These are phyloP conservation scores for Brachypodius melanocephalos DNA, from an alignment of 2,113 vertebrate species.

Conservation along the genomic window DNA sequence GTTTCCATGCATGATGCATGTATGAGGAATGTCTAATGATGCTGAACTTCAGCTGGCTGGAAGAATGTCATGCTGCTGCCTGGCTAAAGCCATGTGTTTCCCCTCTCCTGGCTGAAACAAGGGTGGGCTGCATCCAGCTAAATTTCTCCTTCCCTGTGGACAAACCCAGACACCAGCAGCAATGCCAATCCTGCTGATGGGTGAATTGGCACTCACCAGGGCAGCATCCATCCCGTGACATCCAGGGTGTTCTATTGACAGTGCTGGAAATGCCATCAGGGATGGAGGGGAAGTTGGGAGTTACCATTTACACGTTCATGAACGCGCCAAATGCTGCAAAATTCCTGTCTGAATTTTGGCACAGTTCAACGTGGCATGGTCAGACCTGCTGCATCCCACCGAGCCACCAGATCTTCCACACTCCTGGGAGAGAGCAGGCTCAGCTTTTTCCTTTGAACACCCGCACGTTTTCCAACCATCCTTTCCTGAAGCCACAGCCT, in stretches of 20 bases:
- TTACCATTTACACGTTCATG: fast-evolving
- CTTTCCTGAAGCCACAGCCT: neutral
- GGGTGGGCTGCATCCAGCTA: too few relatives aligned
- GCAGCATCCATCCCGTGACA: fast-evolving
- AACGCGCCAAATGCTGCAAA: neutral
- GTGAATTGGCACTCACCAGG: fast-evolving
- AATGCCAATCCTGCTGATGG: neutral
- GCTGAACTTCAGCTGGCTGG: neutral
- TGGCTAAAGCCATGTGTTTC: fast-evolving
- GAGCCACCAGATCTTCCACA: fast-evolving
- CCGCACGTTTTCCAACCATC: fast-evolving
- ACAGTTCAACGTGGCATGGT: fast-evolving
- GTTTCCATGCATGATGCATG: fast-evolving
- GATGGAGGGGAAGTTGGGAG: neutral
- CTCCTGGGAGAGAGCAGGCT: neutral
- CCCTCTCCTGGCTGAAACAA: neutral
- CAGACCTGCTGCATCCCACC: neutral
- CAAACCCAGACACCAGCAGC: neutral
- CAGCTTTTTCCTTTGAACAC: neutral
- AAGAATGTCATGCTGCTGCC: neutral
- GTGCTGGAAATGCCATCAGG: neutral
- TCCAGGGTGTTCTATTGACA: neutral
- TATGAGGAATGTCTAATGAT: neutral
- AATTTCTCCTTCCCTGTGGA: neutral
- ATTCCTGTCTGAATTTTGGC: fast-evolving